These are phyloP conservation scores for Amaurobius ferox DNA, from an alignment of 2,888 invertebrate genomes.

Conservation along the genomic window DNA sequence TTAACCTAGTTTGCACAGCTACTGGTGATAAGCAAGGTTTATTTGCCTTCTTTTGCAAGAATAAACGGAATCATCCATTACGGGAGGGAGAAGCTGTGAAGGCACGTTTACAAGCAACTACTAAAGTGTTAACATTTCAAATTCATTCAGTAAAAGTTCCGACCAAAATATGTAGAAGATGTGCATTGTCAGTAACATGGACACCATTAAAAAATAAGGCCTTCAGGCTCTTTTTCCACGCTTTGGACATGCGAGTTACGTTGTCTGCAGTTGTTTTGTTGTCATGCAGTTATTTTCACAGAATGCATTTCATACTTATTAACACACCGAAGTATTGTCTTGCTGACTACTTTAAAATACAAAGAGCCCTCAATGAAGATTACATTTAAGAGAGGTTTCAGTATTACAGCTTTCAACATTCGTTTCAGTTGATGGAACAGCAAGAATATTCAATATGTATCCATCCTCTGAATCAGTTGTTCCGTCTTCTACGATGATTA, in stretches of 20 bases:
- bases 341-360: too few species aligned
- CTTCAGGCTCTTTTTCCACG: slow-evolving; percentile 3
- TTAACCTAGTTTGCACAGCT: background rate
- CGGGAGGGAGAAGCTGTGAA: background rate
- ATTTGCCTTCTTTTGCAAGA: background rate
- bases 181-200: background rate
- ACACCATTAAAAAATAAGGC: background rate
- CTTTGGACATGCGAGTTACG: slow-evolving; percentile 5
- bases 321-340: too few species aligned
- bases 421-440: too few species aligned
- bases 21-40: background rate
- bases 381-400: too few species aligned
- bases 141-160: background rate
- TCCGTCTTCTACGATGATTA: background rate
- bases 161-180: background rate
- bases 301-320: too few species aligned
- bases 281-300: too few species aligned
- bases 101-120: background rate
- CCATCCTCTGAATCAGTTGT: slow-evolving; percentile 8
- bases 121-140: background rate
- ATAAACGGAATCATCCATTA: slow-evolving; percentile 1
- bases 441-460: slow-evolving; percentile 11
- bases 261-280: too few species aligned
- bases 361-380: too few species aligned
- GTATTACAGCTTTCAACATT: too few species aligned